Evolutionary conservation across 2,888 invertebrate genomes (phyloP), one percentile per base, ranked within the genome.

Genomic region (Drosophila rubida): DNA sequence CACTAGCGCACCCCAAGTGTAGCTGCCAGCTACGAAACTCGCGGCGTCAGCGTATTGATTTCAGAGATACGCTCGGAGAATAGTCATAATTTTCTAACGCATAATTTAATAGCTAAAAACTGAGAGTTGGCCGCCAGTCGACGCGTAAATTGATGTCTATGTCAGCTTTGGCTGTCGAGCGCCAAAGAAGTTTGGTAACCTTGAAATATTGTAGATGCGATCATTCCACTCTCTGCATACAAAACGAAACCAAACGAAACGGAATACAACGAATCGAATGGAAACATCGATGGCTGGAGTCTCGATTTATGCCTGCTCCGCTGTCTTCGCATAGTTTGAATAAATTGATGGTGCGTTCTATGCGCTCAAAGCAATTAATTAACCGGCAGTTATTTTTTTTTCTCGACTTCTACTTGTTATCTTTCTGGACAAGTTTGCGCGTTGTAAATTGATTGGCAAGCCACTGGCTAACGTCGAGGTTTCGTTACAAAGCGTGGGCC

Each of bases 181-280:
- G n/a, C 54, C 39, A 30, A 73, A 64, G 74, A 73, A 58, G 62
- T 49, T 13, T 44, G 77, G 37, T 73, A 89, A 88, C 88, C 89
- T 88, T 88, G 88, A 88, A 89, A 85, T 49, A 42, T 67, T 82
- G 67, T 74, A 70, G 76, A 83, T 75, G 78, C 88, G 89, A 89
- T 88, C 88, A 89, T 88, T 88, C 87, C 89, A 87, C 89, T 88
- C 89, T 86, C 64, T 80, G 87, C 85, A 87, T 87, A 85, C 78
- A 71, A 82, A 88, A 74, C 69, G 14, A 41, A 35, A 74, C 67
- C 11, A 41, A 35, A 74, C 69, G 14, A 41, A 19, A n/a, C 39
- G 8, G 27, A 30, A 30, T 11, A n/a, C n/a, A 19, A n/a, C 41
- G 13, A 41, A 41, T 27, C 27, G 41, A 41, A 53, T 30, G 41